Base-by-base conservation (phyloP, 2,888 invertebrate species). In the Patella ulyssiponensis region DNA sequence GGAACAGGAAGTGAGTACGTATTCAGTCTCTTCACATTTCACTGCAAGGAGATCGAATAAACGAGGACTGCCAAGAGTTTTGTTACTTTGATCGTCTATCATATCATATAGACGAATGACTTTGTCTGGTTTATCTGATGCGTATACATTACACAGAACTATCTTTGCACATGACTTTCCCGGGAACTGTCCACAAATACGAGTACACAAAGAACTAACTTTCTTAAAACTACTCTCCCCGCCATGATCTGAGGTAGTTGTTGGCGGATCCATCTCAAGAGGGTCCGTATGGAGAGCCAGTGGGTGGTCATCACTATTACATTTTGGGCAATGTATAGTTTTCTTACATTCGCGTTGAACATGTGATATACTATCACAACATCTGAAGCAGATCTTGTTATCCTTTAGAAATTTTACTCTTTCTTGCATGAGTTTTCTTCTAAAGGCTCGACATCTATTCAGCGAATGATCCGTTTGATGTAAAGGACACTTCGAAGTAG, bases 301-400 rank as follows among this genome's bases (percentile, higher is more conserved):
- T 7, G 71, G 20, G 54, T 83, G 81, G 17, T 44, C 23, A 1
- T 44, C 54, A 72, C 79, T 83, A 11, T 73, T 52, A n/a, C n/a
- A n/a, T n/a, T n/a, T 72, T 81, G 80, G 51, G 70, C 83, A 82
- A 20, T 77, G 58, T 12, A 81, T 58, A 3, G 53, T 58, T 20
- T 23, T 74, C 15, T 73, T 69, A 73, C 82, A 83, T 7, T 72
- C 53, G 14, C 64, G 69, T 2, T 69, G 69, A n/a, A 33, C 5
- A 74, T 83, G 83, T n/a, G 78, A 51, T 3, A 23, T 56, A 23
- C 78, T 71, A n/a, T 69, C 70, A 44, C 73, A 79, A 77, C 81
- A 81, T 7, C 73, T 56, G 20, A 81, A 82, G 58, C 82, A 82
- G 3, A 82, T n/a, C 5, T 64, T 64, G 9, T 64, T 64, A 17